phyloP scores from a whole-genome alignment of 2,113 vertebrate genomes.

The Catharus bicknelli region DNA sequence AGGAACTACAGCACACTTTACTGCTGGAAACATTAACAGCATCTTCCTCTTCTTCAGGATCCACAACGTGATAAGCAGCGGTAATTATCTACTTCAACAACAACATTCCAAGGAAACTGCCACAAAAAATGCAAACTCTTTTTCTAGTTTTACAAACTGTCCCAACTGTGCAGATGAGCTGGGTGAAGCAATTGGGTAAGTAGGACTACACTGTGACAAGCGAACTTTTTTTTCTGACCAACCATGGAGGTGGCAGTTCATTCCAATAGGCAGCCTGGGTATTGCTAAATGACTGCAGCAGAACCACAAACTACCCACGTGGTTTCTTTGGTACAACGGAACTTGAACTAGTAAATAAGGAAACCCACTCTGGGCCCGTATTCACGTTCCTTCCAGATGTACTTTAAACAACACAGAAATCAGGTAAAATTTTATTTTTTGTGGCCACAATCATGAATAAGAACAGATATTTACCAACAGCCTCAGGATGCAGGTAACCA shows the following conservation, averaged over 20 bases:
- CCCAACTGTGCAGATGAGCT: background rate
- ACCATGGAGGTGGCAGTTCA: background rate
- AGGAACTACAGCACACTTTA: background rate
- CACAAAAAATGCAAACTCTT: background rate
- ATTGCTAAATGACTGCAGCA: background rate
- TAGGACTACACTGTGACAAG: background rate
- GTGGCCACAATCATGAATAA: background rate
- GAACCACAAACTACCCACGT: accelerated
- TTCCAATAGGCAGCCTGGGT: background rate
- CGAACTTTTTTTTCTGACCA: accelerated
- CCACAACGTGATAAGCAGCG: background rate
- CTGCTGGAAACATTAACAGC: background rate
- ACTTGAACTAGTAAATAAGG: background rate
- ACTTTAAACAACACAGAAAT: background rate
- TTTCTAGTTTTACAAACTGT: background rate
- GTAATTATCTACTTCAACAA: background rate
- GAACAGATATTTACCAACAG: background rate
- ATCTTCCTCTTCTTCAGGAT: background rate
- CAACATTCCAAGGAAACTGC: background rate
- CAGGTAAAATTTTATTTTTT: background rate
- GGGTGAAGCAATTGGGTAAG: background rate
- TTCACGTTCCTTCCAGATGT: background rate
- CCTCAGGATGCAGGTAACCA: background rate
- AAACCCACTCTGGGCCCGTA: background rate
- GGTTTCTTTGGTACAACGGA: background rate